A percentile compares a stretch with the other conserved stretches of the same genome.
Evolutionary conservation across 2,113 vertebrate genomes (phyloP).

Genomic region (Neodon shergylaensis): DNA sequence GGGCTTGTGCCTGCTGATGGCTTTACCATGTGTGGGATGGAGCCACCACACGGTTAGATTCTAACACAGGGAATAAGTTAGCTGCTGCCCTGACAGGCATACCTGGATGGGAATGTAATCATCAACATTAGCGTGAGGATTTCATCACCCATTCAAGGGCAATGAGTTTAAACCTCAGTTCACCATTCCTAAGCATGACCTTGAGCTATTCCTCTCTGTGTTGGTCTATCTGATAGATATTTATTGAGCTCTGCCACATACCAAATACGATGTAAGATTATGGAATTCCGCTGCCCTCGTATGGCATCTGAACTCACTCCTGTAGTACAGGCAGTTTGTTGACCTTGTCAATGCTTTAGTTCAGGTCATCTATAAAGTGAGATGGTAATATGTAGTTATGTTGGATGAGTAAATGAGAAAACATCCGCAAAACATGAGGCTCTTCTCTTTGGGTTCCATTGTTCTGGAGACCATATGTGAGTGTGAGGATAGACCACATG

Average conservation of each 20-base stretch:
- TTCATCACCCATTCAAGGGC: neutral
- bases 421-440: neutral
- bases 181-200: neutral
- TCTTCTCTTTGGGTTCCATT: neutral
- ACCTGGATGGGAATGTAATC: neutral
- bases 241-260: neutral
- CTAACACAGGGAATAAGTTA: neutral
- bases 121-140: neutral
- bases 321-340: neutral
- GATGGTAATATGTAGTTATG: neutral
- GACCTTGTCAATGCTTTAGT: neutral
- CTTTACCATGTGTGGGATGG: neutral
- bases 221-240: conserved; percentile 27
- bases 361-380: neutral
- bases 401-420: neutral
- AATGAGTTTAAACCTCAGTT: neutral
- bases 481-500: too few species aligned
- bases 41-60: neutral
- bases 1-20: neutral
- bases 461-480: neutral
- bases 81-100: neutral
- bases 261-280: neutral
- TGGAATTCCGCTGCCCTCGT: neutral
- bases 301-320: neutral
- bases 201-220: neutral